phyloP scores from a whole-genome alignment of 2,797 vertebrate genomes.

The Pelobates cultripes region DNA sequence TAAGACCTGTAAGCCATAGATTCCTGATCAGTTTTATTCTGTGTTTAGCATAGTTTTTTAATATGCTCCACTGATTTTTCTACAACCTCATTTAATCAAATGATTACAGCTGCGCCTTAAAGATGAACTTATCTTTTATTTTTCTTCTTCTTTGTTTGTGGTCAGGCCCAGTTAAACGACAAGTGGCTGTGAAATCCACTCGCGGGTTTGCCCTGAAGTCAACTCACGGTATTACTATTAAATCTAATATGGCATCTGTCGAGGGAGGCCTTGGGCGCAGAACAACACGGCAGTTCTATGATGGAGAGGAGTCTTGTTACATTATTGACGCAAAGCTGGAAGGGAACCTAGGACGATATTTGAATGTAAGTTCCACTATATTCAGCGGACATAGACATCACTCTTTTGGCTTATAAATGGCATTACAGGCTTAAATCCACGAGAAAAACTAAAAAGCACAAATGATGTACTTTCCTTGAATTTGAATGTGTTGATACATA shows the following conservation, averaged over 20 bases:
- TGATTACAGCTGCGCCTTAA: too few relatives aligned
- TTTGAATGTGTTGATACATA: too few relatives aligned
- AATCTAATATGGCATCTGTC: constrained; percentile 75
- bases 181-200: constrained; percentile 95
- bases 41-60: too few relatives aligned
- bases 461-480: too few relatives aligned
- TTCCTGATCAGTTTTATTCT: too few relatives aligned
- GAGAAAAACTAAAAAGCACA: too few relatives aligned
- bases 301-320: constrained; percentile 96
- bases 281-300: constrained; percentile 91
- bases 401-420: too few relatives aligned
- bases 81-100: too few relatives aligned
- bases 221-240: constrained; percentile 89
- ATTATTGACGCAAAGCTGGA: constrained; percentile 98
- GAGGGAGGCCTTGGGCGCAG: constrained; percentile 67
- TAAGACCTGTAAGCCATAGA: too few relatives aligned
- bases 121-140: not conserved
- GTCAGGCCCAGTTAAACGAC: constrained; percentile 85
- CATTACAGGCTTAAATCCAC: too few relatives aligned
- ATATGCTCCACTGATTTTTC: too few relatives aligned
- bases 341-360: constrained; percentile 95
- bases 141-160: not conserved
- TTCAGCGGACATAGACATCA: too few relatives aligned
- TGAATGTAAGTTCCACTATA: constrained; percentile 80
- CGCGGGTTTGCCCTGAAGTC: constrained; percentile 90